Base-by-base conservation (phyloP, 2,797 vertebrate genomes). In the Onychomys torridus region DNA sequence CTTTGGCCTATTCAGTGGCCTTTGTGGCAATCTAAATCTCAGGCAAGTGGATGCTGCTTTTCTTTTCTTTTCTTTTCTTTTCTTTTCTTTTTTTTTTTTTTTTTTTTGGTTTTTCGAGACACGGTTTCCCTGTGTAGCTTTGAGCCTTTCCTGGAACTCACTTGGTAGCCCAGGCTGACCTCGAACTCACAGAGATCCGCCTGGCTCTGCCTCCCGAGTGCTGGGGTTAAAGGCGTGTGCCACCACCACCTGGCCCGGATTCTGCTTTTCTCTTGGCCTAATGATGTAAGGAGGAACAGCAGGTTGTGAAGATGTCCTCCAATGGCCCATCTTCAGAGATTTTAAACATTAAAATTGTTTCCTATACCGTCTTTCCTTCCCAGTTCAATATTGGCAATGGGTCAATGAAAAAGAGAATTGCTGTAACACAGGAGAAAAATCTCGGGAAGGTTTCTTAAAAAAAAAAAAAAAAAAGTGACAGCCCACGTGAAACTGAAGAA, bases 221-320 rank as follows among this genome's bases (percentile, higher is more conserved):
- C n/a, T n/a, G n/a, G n/a, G n/a, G n/a, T n/a, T n/a, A n/a, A n/a
- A n/a, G n/a, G n/a, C n/a, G n/a, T n/a, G n/a, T n/a, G n/a, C n/a
- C n/a, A n/a, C n/a, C n/a, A n/a, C n/a, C n/a, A n/a, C n/a, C n/a
- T n/a, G n/a, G n/a, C n/a, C n/a, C 52, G 3, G 52, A 52, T 52
- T 59, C 17, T 94, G 79, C 77, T 90, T 55, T 76, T 85, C 65
- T 92, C 49, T 94, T 40, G 93, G 81, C 92, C 75, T 87, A 96
- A 93, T 81, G 73, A 84, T 55, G 55, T 78, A 46, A 69, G 69
- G 69, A 81, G 27, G 84, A 95, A 82, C 49, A 92, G 78, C 96
- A 97, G 88, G 59, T 77, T 52, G 49, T 89, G 75, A 93, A 92
- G 79, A 67, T 55, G 23, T 92, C 63, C 86, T 94, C 73, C 85